Base-by-base conservation (phyloP, 1,140 invertebrate genomes). In the Anoplophora glabripennis region DNA sequence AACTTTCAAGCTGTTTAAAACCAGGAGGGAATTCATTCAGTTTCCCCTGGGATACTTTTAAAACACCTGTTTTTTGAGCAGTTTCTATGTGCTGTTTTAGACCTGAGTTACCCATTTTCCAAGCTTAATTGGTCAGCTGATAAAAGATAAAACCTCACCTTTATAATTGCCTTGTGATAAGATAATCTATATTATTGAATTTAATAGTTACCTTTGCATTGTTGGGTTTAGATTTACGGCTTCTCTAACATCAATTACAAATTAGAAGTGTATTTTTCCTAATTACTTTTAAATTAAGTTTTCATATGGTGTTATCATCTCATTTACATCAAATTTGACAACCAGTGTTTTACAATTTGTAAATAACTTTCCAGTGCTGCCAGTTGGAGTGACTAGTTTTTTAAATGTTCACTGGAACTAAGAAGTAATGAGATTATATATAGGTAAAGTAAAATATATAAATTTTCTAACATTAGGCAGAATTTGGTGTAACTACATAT, bases 51-150 rank as follows among this genome's bases (percentile, higher is more conserved):
- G 89, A 89, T 42, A 98, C 77, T 72, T 93, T 93, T 56, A 96
- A 80, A n/a, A 93, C 88, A 4, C 94, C 94, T 21, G 94, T 97
- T 79, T 96, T 97, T 59, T 92, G 86, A 1, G 94, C 93, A 33
- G 88, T 96, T 72, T 96, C 92, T 70, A 94, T 86, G 74, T 96
- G 94, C 69, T 92, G 89, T 76, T 94, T 94, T 38, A 95, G 75
- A 36, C 84, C 84, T 46, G 89, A 85, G 78, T 94, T 96, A 46
- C 93, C 93, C 93, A 95, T 95, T 37, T n/a, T 49, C 35, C 15
- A n/a, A 34, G 11, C 14, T 12, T 14, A 18, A n/a, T 47, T 15
- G 14, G n/a, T 49, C 47, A 49, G 47, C 34, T 49, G 28, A 49
- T 49, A 28, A 34, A 12, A 12, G 21, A 46, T 46, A 46, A 18